phyloP scores from a whole-genome alignment of 2,113 vertebrate species.

The Ploceus nigricollis region DNA sequence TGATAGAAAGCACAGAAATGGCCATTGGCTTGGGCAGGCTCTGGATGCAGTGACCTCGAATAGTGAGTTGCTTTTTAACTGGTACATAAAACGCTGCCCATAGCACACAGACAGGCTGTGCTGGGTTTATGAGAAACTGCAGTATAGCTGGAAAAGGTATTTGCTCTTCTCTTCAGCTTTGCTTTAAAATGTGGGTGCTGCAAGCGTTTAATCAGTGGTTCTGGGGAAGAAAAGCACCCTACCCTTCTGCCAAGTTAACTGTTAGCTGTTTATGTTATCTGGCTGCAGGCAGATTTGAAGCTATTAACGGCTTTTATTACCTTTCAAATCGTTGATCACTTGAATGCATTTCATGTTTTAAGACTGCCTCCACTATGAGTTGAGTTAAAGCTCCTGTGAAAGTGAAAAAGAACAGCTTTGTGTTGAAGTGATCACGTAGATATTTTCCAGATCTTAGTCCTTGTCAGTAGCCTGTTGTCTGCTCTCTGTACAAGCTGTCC shows the following conservation, averaged over 20 bases:
- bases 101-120: not conserved
- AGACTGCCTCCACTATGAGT: not conserved
- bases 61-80: not conserved
- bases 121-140: not conserved
- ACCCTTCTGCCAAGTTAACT: not conserved
- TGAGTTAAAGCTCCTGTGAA: not conserved
- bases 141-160: not conserved
- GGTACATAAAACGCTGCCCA: accelerated
- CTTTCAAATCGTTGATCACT: not conserved
- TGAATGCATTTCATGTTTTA: not conserved
- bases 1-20: not conserved
- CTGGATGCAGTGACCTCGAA: not conserved
- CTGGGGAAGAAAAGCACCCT: not conserved
- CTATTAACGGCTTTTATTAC: not conserved
- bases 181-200: not conserved
- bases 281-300: not conserved
- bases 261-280: not conserved
- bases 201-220: not conserved
- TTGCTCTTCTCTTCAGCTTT: not conserved
- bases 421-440: not conserved
- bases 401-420: not conserved
- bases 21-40: not conserved
- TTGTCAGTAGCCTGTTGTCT: not conserved
- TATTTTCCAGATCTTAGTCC: not conserved
- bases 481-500: not conserved